These are phyloP conservation scores for Ophion ventricosus DNA, from an alignment of 2,888 invertebrate genomes.

Conservation along the genomic window DNA sequence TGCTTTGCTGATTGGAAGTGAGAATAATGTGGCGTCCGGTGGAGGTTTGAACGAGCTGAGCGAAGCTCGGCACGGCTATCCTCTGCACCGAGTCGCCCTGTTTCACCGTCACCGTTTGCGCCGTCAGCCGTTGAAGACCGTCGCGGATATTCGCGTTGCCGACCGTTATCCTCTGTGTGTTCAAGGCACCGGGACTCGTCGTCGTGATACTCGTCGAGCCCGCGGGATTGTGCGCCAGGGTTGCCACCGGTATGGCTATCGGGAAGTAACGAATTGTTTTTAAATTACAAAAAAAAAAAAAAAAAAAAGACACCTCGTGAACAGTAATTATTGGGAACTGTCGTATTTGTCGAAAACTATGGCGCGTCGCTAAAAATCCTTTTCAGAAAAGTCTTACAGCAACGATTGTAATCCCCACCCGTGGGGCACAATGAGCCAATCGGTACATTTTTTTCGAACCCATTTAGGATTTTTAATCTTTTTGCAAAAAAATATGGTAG, in stretches of 20 bases:
- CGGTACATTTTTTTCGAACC: too few species aligned
- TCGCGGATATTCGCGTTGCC: constrained; percentile 78
- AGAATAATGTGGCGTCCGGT: constrained; percentile 89
- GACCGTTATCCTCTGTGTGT: constrained; percentile 82
- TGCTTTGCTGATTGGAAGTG: constrained; percentile 84
- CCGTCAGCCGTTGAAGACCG: constrained; percentile 77
- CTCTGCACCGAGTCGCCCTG: constrained; percentile 82
- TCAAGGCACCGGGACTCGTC: constrained; percentile 74
- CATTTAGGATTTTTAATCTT: too few species aligned
- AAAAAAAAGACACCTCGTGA: too few species aligned
- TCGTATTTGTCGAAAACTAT: too few species aligned
- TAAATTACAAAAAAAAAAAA: too few species aligned
- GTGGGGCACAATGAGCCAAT: too few species aligned
- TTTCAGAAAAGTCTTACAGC: too few species aligned
- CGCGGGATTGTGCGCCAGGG: constrained; percentile 79
- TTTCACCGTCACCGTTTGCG: constrained; percentile 81
- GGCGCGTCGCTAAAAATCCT: too few species aligned
- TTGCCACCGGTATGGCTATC: constrained; percentile 84
- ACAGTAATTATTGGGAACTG: too few species aligned
- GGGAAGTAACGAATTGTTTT: constrained; percentile 37
- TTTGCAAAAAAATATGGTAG: too few species aligned
- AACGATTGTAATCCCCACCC: too few species aligned
- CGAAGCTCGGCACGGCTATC: constrained; percentile 83
- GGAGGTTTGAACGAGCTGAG: constrained; percentile 89
- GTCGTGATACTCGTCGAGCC: constrained; percentile 74